Percentiles rank a stretch among this genome's conserved stretches.
Conservation (phyloP, 2,113 vertebrate species). For the Rhinogobius similis region DNA sequence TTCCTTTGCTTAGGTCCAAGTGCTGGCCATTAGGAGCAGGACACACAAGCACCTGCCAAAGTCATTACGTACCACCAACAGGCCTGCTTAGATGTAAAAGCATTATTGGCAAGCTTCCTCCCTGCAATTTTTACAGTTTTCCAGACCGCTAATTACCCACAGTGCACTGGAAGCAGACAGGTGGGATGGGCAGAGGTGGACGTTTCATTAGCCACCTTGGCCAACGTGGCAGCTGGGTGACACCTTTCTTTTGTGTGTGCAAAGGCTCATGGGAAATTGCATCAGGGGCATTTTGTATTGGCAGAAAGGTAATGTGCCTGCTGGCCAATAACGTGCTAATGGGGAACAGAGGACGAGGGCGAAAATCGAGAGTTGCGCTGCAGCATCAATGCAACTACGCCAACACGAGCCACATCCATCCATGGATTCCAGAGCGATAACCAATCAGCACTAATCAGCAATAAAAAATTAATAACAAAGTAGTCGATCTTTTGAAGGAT, state of each 20-base stretch:
- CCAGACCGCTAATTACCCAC: background rate
- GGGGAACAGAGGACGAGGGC: background rate
- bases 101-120: background rate
- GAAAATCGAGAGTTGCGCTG: background rate
- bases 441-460: too few species aligned
- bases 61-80: background rate
- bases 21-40: background rate
- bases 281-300: background rate
- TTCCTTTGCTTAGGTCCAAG: background rate
- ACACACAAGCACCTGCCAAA: background rate
- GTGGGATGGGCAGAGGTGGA: slow-evolving; percentile 4
- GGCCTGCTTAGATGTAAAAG: background rate
- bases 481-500: too few species aligned
- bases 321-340: background rate
- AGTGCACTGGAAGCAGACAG: background rate
- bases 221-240: background rate
- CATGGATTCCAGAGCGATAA: too few species aligned
- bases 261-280: background rate
- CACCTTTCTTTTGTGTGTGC: slow-evolving; percentile 1
- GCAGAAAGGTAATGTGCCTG: background rate
- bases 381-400: background rate
- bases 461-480: too few species aligned
- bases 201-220: background rate
- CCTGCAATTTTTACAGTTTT: background rate
- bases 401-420: background rate